These are phyloP conservation scores for Diplazon laetatorius DNA, from an alignment of 2,888 invertebrate species.

Conservation along the genomic window DNA sequence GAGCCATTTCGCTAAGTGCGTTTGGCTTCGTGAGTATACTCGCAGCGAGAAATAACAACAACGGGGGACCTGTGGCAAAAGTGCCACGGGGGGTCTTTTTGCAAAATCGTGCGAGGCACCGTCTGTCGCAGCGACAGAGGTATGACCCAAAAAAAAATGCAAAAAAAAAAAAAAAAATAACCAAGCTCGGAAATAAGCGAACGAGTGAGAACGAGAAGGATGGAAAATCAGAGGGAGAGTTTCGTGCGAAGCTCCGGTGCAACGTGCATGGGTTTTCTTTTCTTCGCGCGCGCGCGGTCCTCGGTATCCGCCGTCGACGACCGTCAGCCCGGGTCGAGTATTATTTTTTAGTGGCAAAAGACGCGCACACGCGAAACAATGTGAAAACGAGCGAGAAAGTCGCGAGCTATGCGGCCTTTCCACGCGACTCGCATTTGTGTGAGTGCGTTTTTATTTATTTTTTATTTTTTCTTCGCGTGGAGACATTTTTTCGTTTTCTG, in stretches of 20 bases:
- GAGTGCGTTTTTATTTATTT: constrained; percentile 17
- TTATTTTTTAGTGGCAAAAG: constrained; percentile 48
- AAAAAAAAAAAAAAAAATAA: no score
- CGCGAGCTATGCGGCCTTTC: no score
- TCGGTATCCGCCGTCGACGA: constrained; percentile 43
- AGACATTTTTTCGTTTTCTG: neutral
- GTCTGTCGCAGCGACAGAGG: no score
- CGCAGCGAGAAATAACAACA: constrained; percentile 34
- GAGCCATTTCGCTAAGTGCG: constrained; percentile 59
- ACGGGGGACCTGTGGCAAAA: constrained; percentile 13
- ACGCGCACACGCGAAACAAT: constrained; percentile 36
- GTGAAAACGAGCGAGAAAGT: constrained; percentile 26
- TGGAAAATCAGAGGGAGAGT: constrained; percentile 2
- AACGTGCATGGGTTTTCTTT: constrained; percentile 50
- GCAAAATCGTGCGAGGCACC: no score
- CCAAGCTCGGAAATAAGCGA: no score
- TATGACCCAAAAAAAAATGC: no score
- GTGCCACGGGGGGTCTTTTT: no score
- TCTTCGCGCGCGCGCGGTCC: constrained; percentile 54
- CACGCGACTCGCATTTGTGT: constrained; percentile 15
- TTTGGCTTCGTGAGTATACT: constrained; percentile 37
- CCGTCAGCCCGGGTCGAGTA: constrained; percentile 36
- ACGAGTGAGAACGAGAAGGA: constrained; percentile 13
- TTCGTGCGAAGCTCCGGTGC: constrained; percentile 32
- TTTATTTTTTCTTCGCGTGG: neutral